Percentiles rank a stretch among this genome's conserved stretches.
Conservation (phyloP, 2,113 vertebrate species). For the Anarhynchus alexandrinus region DNA sequence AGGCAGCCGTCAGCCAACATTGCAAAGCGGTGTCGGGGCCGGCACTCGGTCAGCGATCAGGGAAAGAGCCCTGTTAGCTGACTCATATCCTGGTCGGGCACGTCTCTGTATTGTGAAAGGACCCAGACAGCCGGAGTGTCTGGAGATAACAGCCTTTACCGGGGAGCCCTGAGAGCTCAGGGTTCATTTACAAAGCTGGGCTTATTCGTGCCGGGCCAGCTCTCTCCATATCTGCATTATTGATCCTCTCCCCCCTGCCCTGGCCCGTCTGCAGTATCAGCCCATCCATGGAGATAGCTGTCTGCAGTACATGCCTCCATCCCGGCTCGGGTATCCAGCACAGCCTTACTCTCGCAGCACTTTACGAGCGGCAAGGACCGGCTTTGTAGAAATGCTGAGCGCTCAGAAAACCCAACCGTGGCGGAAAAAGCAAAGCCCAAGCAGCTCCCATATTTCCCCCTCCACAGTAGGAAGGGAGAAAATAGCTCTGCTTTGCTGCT, state of each 20-base stretch:
- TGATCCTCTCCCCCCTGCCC: not conserved
- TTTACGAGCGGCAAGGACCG: not conserved
- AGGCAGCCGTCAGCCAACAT: not conserved
- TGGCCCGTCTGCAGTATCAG: not conserved
- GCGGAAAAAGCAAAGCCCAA: not conserved
- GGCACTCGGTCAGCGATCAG: conserved; percentile 8
- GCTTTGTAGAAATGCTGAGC: not conserved
- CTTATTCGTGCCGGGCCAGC: not conserved
- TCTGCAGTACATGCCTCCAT: conserved; percentile 19
- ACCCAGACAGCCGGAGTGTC: conserved; percentile 50
- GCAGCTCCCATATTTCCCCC: not conserved
- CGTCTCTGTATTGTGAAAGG: conserved; percentile 52
- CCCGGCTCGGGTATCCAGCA: not conserved
- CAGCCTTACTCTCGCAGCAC: not conserved
- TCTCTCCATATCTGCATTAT: not conserved
- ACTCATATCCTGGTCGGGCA: conserved; percentile 56
- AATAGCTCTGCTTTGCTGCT: not conserved
- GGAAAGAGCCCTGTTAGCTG: conserved; percentile 41
- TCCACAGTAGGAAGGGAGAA: not conserved
- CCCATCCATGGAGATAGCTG: conserved; percentile 9
- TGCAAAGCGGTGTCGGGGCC: not conserved
- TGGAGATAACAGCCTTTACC: conserved; percentile 38
- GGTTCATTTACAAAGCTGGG: conserved; percentile 47
- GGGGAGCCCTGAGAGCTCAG: conserved; percentile 20
- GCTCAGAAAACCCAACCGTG: not conserved